Percentiles rank a stretch among this genome's conserved stretches.
Evolutionary conservation across 30 jellyfish, hydroid and myxozoan genomes (phyloP).

Genomic region (Pseudorhiza aurosa): DNA sequence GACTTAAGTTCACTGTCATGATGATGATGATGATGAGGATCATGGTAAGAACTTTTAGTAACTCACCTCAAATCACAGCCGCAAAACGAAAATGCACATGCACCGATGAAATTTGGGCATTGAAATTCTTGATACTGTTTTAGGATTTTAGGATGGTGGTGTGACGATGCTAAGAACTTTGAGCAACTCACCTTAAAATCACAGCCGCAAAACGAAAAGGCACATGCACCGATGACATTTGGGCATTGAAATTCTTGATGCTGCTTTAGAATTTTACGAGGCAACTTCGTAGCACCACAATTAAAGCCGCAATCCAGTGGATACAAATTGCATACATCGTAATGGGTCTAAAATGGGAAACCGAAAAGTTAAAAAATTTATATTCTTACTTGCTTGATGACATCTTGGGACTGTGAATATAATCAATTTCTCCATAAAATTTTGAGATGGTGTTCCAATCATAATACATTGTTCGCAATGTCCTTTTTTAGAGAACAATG

Average conservation of each 20-base stretch:
- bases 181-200: slow-evolving; percentile 33
- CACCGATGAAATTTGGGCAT: slow-evolving; percentile 43
- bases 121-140: slow-evolving; percentile 28
- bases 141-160: too few relatives aligned
- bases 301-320: slow-evolving; percentile 19
- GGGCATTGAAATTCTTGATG: slow-evolving; percentile 46
- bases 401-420: too few relatives aligned
- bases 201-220: slow-evolving; percentile 44
- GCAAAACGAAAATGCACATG: slow-evolving; percentile 25
- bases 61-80: slow-evolving; percentile 57
- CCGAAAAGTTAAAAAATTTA: background rate
- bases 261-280: slow-evolving; percentile 27
- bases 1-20: too few relatives aligned
- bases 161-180: too few relatives aligned
- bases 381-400: too few relatives aligned
- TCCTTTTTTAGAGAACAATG: too few relatives aligned
- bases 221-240: slow-evolving; percentile 33
- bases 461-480: too few relatives aligned
- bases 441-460: too few relatives aligned
- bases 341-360: slow-evolving; percentile 16
- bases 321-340: slow-evolving; percentile 9
- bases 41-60: too few relatives aligned
- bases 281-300: slow-evolving; percentile 33
- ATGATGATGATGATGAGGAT: too few relatives aligned
- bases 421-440: too few relatives aligned